A percentile compares a stretch with the other conserved stretches of the same genome.
Conservation (phyloP, 2,888 invertebrate genomes). For the Eutolmus rufibarbis region DNA sequence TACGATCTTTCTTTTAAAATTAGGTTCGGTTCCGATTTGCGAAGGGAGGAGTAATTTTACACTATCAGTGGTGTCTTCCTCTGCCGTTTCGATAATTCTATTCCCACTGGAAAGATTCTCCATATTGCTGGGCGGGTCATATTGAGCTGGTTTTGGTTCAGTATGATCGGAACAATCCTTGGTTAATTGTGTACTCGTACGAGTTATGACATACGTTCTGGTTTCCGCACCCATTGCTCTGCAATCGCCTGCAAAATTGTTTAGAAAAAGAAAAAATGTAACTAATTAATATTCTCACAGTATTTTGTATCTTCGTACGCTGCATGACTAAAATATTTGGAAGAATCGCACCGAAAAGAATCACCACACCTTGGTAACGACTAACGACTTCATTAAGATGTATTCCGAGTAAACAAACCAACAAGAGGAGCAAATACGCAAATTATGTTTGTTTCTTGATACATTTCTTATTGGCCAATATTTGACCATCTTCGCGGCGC, state of each 20-base stretch:
- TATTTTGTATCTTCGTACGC: background rate
- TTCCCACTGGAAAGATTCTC: background rate
- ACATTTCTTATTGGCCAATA: background rate
- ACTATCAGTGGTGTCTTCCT: slow-evolving; percentile 41
- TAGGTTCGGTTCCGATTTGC: slow-evolving; percentile 65
- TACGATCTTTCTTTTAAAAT: slow-evolving; percentile 66
- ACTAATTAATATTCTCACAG: background rate
- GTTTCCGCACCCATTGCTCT: background rate
- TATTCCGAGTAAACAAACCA: background rate
- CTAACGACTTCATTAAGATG: background rate
- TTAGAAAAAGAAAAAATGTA: background rate
- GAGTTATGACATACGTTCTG: background rate
- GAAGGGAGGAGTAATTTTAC: slow-evolving; percentile 52
- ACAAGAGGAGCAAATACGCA: background rate
- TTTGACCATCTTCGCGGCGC: background rate
- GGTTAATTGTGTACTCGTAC: background rate
- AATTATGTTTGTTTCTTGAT: background rate
- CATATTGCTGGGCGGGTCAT: background rate
- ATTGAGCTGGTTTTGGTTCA: background rate
- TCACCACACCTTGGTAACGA: background rate
- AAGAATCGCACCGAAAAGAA: background rate
- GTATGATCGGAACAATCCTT: background rate
- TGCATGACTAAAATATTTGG: background rate
- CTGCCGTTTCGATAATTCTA: slow-evolving; percentile 33
- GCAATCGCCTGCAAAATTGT: background rate